Evolutionary conservation across 2,797 vertebrate species (phyloP), one percentile per base, ranked within the genome.

Genomic region (Octomys mimax): DNA sequence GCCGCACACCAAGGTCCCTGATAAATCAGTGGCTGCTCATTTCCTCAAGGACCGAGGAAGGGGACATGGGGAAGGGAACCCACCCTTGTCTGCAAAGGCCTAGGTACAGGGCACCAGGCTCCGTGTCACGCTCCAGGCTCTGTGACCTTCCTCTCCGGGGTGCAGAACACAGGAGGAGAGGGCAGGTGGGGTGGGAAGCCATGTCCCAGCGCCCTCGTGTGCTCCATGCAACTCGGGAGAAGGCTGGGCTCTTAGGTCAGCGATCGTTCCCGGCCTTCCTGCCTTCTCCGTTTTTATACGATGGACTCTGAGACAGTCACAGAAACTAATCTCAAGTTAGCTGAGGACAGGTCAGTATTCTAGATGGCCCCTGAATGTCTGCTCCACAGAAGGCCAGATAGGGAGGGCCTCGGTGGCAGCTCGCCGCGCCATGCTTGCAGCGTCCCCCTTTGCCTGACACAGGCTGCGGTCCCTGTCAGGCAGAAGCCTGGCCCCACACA

Each of bases 171-270:
- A 24, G 71, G 31, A 75, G 77, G 26, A 2, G 39, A 7, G 8
- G 4, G 22, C 4, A 49, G 16, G 21, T 3, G 39, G 28, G 42
- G 16, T 19, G 3, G 68, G 31, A 87, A 87, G 61, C 31, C 12
- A 11, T 3, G 46, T 61, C 54, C 28, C 26, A 31, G 57, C 7
- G 66, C 16, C 26, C 66, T 88, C 71, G 83, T 5, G n/a, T 49
- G 21, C 24, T 88, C 92, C 89, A 84, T 57, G 85, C 81, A 96
- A 71, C 66, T 89, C 59, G 71, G 39, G 8, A 21, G 10, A 80
- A 95, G 13, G 1, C 21, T 89, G 36, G 31, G 61, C 33, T 66
- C 83, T 77, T 46, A 36, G 61, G 85, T 62, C 26, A 49, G 33
- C 93, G 42, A 64, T 92, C 62, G 24, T 4, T 49, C 62, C 33